A percentile compares a stretch with the other conserved stretches of the same genome.
These are phyloP conservation scores for Endotricha flammealis DNA, from an alignment of 2,888 invertebrate genomes.

Conservation along the genomic window DNA sequence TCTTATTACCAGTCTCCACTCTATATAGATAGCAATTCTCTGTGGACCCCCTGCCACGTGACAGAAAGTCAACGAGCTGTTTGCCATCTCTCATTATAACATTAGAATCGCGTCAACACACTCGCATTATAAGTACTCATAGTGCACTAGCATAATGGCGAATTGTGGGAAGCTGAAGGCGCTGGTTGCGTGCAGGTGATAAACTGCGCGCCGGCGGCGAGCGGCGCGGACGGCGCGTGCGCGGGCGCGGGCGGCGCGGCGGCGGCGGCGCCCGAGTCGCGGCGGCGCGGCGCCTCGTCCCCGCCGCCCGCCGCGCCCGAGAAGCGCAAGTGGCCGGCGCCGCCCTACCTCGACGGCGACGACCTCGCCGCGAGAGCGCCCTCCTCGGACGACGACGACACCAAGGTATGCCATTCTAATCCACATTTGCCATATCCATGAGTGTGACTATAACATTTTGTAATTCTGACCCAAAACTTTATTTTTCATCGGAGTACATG, in stretches of 20 bases:
- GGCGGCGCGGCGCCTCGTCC: constrained; percentile 64
- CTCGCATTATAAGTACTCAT: no score
- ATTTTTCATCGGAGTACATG: not conserved
- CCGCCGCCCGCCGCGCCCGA: constrained; percentile 77
- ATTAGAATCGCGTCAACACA: no score
- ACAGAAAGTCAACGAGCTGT: no score
- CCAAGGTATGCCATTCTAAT: constrained; percentile 51
- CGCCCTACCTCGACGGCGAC: constrained; percentile 34
- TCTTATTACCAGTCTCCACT: no score
- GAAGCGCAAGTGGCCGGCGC: constrained; percentile 85
- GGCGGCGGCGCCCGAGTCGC: constrained; percentile 43
- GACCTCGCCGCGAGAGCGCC: constrained; percentile 42
- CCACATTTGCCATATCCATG: constrained; percentile 40
- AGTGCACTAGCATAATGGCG: constrained; percentile 1
- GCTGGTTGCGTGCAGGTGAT: constrained; percentile 49
- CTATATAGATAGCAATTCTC: not conserved
- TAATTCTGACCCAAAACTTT: not conserved
- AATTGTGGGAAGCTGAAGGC: constrained; percentile 7
- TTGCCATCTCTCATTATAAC: no score
- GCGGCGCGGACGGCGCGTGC: constrained; percentile 26
- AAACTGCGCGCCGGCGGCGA: constrained; percentile 53
- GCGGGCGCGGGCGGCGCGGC: constrained; percentile 25
- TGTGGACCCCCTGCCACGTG: no score
- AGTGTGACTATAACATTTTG: constrained; percentile 16
- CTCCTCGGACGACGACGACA: constrained; percentile 59